Percentiles rank a stretch among this genome's conserved stretches.
Evolutionary conservation across 35 echinoderm and acorn worm genomes (phyloP).

Genomic region (Apostichopus californicus): DNA sequence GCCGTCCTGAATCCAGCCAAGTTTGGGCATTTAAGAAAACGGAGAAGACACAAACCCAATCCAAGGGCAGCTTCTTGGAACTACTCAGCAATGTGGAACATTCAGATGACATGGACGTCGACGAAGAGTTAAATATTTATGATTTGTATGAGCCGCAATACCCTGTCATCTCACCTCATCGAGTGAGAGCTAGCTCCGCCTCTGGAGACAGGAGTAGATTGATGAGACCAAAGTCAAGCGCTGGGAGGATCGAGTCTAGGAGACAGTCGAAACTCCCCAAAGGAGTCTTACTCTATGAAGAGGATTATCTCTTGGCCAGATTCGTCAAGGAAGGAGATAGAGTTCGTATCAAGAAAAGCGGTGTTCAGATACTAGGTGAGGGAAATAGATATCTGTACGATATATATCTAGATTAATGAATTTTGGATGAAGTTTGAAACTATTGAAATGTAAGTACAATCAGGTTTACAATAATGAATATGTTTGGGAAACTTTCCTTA

Average conservation of each 20-base stretch:
- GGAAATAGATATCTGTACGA: too few species aligned
- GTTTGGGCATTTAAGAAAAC: slow-evolving; percentile 36
- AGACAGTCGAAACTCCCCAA: slow-evolving; percentile 44
- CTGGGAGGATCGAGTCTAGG: slow-evolving; percentile 49
- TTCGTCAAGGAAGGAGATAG: slow-evolving; percentile 84
- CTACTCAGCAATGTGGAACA: slow-evolving; percentile 29
- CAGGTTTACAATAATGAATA: too few species aligned
- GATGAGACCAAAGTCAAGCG: slow-evolving; percentile 70
- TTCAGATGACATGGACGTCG: slow-evolving; percentile 28
- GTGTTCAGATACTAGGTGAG: slow-evolving; percentile 17
- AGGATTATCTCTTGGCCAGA: slow-evolving; percentile 91
- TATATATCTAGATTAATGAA: too few species aligned
- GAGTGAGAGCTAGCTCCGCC: slow-evolving; percentile 6
- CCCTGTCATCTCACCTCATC: slow-evolving; percentile 40
- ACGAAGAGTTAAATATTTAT: slow-evolving; percentile 69
- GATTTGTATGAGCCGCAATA: slow-evolving; percentile 80
- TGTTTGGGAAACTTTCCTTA: too few species aligned
- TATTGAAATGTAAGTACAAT: too few species aligned
- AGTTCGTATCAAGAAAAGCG: slow-evolving; percentile 71
- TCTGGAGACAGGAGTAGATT: not conserved
- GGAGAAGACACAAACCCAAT: not conserved
- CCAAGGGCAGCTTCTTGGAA: slow-evolving; percentile 27
- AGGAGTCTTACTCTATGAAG: slow-evolving; percentile 81
- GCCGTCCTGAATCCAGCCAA: not conserved
- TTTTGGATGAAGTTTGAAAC: too few species aligned